Evolutionary conservation across 2,113 vertebrate species (phyloP).

Genomic region (Anhinga anhinga): DNA sequence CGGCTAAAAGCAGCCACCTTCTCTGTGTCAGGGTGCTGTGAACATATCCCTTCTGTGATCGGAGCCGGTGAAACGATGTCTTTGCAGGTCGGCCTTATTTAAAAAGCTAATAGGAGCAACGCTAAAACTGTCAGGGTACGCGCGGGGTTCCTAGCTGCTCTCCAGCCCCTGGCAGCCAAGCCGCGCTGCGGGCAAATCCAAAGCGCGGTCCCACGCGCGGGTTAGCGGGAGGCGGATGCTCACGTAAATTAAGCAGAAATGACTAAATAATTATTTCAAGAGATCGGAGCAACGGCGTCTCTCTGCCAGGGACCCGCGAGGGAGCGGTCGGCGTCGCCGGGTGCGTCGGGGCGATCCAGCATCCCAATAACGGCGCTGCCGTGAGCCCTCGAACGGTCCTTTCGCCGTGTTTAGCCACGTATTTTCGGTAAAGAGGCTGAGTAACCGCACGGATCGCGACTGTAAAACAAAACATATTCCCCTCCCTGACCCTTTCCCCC

Average conservation of each 20-base stretch:
- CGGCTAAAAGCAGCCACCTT: neutral
- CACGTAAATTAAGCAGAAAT: neutral
- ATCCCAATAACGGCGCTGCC: accelerated
- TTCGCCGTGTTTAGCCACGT: neutral
- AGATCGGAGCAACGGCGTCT: accelerated
- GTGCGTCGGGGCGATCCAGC: accelerated
- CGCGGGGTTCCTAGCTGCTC: accelerated
- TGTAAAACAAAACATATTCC: neutral
- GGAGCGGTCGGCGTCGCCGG: accelerated
- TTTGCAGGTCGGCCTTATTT: neutral
- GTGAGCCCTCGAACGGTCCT: neutral
- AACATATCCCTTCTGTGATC: accelerated
- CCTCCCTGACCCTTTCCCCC: neutral
- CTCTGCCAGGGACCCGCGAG: neutral
- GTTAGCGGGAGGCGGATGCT: neutral
- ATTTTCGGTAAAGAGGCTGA: neutral
- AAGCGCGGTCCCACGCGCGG: accelerated
- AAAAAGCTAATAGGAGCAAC: accelerated
- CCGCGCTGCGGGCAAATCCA: neutral
- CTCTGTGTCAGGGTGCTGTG: neutral
- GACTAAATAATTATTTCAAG: neutral
- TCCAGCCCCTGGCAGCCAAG: neutral
- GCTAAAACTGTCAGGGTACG: accelerated
- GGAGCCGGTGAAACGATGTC: neutral
- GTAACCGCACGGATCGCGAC: accelerated